phyloP scores from a whole-genome alignment of 2,113 vertebrate genomes.

The Cariama cristata region DNA sequence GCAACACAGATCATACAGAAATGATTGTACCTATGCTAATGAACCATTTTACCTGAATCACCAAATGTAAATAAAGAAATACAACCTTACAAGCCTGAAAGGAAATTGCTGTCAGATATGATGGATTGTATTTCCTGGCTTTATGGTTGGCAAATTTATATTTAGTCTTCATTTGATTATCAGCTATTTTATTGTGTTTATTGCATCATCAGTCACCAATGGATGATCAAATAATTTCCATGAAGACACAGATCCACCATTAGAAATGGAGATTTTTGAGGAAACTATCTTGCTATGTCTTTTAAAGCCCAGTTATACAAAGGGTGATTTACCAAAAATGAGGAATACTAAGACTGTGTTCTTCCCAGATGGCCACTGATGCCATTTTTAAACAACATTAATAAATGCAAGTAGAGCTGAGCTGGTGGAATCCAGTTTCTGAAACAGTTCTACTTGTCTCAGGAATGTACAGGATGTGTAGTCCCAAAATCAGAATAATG shows the following conservation, averaged over 20 bases:
- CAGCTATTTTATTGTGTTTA: not conserved
- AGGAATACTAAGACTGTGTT: not conserved
- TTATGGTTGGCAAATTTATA: not conserved
- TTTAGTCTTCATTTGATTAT: slow-evolving; percentile 8
- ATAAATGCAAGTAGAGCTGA: not conserved
- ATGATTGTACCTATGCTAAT: not conserved
- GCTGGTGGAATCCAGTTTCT: not conserved
- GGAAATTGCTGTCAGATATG: slow-evolving; percentile 49
- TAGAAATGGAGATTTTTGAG: not conserved
- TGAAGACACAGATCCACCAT: not conserved
- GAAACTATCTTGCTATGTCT: not conserved
- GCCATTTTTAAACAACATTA: not conserved
- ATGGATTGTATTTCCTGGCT: slow-evolving; percentile 14
- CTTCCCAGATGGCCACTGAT: not conserved
- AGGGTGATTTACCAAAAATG: not conserved
- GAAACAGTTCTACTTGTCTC: not conserved
- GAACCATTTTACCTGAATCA: not conserved
- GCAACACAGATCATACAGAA: not conserved
- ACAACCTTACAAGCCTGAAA: not conserved
- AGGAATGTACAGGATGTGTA: not conserved
- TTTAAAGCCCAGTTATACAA: not conserved
- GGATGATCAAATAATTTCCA: not conserved
- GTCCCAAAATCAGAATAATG: not conserved
- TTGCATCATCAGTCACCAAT: not conserved
- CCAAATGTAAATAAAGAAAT: slow-evolving; percentile 25